phyloP scores from a whole-genome alignment of 2,888 invertebrate genomes.

The Apodemia zela region DNA sequence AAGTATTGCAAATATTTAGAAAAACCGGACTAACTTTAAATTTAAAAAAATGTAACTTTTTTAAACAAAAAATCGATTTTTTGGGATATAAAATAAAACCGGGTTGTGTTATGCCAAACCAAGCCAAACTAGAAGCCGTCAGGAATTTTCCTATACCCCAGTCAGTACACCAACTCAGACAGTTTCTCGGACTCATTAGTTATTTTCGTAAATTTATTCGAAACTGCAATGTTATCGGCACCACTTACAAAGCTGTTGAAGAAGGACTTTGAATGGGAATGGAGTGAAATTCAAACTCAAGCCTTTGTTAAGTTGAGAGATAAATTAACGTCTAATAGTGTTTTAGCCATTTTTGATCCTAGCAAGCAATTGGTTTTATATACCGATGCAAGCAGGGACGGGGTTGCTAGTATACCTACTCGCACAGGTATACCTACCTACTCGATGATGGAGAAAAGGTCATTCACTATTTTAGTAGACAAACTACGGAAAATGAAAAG shows the following conservation, averaged over 20 bases:
- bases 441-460: neutral
- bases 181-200: slow-evolving; percentile 35
- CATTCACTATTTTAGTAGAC: neutral
- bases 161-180: slow-evolving; percentile 32
- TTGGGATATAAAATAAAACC: slow-evolving; percentile 33
- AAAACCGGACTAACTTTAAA: slow-evolving; percentile 34
- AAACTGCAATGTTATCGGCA: slow-evolving; percentile 35
- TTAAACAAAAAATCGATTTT: slow-evolving; percentile 32
- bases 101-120: slow-evolving; percentile 28
- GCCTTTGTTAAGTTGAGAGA: neutral
- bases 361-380: neutral
- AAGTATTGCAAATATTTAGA: slow-evolving; percentile 26
- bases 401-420: neutral
- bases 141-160: slow-evolving; percentile 32
- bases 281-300: neutral
- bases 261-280: slow-evolving; percentile 3
- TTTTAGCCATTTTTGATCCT: neutral
- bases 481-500: neutral
- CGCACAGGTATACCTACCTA: neutral
- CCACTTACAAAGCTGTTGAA: slow-evolving; percentile 30
- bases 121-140: slow-evolving; percentile 32
- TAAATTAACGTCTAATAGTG: slow-evolving; percentile 7
- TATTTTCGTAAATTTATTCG: slow-evolving; percentile 42
- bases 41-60: slow-evolving; percentile 36
- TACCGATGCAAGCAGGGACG: neutral